These are phyloP conservation scores for Ernsta delagoae DNA, from an alignment of 2,888 invertebrate species.

Conservation along the genomic window DNA sequence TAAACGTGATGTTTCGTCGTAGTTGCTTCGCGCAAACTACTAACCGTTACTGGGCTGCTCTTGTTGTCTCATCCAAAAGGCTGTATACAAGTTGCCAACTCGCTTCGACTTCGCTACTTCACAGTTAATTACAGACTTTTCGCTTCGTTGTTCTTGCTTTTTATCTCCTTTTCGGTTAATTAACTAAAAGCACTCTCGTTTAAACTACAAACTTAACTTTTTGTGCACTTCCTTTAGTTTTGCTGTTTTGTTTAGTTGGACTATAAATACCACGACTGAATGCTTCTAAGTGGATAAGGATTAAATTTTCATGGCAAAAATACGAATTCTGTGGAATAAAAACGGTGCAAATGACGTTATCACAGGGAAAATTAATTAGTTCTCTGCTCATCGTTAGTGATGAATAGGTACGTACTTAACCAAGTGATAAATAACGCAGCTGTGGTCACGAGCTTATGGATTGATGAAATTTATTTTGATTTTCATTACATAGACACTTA, in stretches of 20 bases:
- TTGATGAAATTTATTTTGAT: constrained; percentile 1
- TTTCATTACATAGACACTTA: too few species aligned
- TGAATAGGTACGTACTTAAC: constrained; percentile 4
- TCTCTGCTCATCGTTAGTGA: not conserved
- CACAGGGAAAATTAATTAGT: constrained; percentile 23
- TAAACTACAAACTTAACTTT: constrained; percentile 41
- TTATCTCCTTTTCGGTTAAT: constrained; percentile 51
- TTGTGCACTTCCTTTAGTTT: constrained; percentile 32
- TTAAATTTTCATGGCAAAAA: constrained; percentile 8
- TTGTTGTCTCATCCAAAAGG: constrained; percentile 31
- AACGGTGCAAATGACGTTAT: not conserved
- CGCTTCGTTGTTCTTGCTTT: constrained; percentile 47
- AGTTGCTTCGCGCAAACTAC: constrained; percentile 7
- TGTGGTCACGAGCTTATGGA: constrained; percentile 1
- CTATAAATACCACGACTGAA: constrained; percentile 10
- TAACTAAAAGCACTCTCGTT: constrained; percentile 48
- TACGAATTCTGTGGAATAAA: not conserved
- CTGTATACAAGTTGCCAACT: constrained; percentile 34
- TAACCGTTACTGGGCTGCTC: constrained; percentile 24
- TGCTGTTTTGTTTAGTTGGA: constrained; percentile 16
- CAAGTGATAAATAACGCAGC: constrained; percentile 12
- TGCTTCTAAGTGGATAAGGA: constrained; percentile 14
- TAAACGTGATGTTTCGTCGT: constrained; percentile 2
- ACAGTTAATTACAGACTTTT: constrained; percentile 56
- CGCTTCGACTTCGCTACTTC: constrained; percentile 41